Evolutionary conservation across 2,888 invertebrate species (phyloP), one percentile per base, ranked within the genome.

Genomic region (Podotricha telesiphe): DNA sequence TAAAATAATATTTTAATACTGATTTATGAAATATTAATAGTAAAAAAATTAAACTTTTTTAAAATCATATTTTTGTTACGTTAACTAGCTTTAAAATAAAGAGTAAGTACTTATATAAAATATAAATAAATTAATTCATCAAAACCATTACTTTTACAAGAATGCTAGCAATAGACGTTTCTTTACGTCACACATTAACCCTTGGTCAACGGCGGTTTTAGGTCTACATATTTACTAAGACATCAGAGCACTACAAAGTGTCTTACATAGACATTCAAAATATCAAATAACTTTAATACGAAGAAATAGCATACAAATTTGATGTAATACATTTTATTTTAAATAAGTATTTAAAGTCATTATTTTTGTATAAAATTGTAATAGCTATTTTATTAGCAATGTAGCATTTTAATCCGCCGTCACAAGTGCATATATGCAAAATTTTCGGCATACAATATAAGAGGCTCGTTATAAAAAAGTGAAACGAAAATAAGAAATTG

Each of bases 391-490:
- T 13, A 42, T 42, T 42, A 42, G 13, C 13, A 42, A 11, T 15
- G 1, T 11, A 10, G 42, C 22, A 45, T 59, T 59, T 42, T 59
- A n/a, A 45, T 10, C 58, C 58, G 15, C 56, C 56, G 4, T 22
- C 58, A 10, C 58, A 22, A 42, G n/a, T 58, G 20, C 20, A 58
- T 58, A 20, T 1, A 20, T 20, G 42, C 10, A 58, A 58, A 58
- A 42, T 22, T 42, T 10, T 42, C n/a, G n/a, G 6, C 4, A 47
- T 47, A 8, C 4, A 6, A 37, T n/a, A 45, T 7, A 47, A 17
- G 17, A 47, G 4, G 42, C 13, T 42, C 4, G 13, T 37, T 37
- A 37, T 37, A 37, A 4, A 8, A 37, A 37, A 37, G 28, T 28
- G 2, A 4, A 4, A 28, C 2, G 2, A 28, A 28, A 28, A 28